These are phyloP conservation scores for Siniperca chuatsi DNA, from an alignment of 2,113 vertebrate genomes.

Conservation along the genomic window DNA sequence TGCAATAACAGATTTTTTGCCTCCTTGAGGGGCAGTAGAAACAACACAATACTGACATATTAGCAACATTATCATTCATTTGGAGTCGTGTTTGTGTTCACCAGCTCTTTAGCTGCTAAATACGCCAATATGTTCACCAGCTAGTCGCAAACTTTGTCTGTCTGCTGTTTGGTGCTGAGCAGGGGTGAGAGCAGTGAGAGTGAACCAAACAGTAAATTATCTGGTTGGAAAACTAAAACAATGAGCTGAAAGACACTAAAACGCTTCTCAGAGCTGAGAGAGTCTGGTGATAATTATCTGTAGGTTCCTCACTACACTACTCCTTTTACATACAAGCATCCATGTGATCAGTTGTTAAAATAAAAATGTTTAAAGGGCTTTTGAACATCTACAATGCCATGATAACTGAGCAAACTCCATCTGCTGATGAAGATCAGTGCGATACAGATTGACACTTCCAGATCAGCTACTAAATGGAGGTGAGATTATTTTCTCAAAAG, in stretches of 20 bases:
- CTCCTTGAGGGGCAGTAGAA: not conserved
- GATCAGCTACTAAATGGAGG: not conserved
- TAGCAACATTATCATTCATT: not conserved
- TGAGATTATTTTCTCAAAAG: not conserved
- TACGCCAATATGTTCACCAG: not conserved
- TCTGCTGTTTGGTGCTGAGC: no score
- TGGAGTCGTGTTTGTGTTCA: not conserved
- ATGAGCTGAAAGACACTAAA: not conserved
- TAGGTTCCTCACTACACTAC: not conserved
- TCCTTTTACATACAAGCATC: not conserved
- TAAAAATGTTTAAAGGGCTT: not conserved
- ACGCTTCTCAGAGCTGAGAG: not conserved
- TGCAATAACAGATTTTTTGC: not conserved
- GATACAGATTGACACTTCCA: not conserved
- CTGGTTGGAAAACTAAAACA: not conserved
- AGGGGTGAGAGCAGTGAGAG: not conserved
- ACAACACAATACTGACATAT: no score
- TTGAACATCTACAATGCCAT: not conserved
- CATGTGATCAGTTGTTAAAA: not conserved
- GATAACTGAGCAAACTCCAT: not conserved
- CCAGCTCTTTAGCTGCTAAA: no score
- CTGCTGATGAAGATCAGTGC: not conserved
- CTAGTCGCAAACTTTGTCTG: not conserved
- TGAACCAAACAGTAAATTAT: no score
- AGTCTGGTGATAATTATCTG: not conserved